These are phyloP conservation scores for Nymphalis io DNA, from an alignment of 1,140 invertebrate genomes.

Conservation along the genomic window DNA sequence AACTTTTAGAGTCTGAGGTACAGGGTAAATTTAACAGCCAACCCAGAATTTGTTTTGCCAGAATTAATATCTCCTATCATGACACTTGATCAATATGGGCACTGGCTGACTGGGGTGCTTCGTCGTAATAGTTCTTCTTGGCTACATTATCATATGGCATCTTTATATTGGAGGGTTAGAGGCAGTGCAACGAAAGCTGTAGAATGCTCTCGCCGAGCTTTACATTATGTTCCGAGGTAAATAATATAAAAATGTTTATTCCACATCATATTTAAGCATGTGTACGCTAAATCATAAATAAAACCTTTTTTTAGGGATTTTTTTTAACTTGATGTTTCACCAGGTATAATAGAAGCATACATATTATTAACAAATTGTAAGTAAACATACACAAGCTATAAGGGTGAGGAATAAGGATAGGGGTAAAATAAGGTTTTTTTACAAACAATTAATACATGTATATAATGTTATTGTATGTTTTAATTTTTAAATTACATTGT, in stretches of 20 bases:
- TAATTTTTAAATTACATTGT: no score
- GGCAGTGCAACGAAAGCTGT: conserved; percentile 90
- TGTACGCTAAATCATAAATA: not conserved
- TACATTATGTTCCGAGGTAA: conserved; percentile 90
- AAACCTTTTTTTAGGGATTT: not conserved
- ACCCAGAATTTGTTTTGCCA: conserved; percentile 84
- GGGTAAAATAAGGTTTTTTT: no score
- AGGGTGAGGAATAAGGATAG: no score
- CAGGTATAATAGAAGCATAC: no score
- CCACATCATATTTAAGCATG: no score
- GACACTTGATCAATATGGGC: conserved; percentile 85
- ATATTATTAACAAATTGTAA: no score
- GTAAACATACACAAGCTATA: no score
- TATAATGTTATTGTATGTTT: no score
- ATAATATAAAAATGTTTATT: conserved; percentile 9
- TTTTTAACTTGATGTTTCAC: no score
- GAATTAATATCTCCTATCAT: conserved; percentile 83
- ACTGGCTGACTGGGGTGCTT: conserved; percentile 84
- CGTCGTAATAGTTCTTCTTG: conserved; percentile 88
- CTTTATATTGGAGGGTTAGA: conserved; percentile 91
- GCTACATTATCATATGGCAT: conserved; percentile 91
- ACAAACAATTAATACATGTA: no score
- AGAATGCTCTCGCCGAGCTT: conserved; percentile 89
- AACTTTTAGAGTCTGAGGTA: conserved; percentile 82
- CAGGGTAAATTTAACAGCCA: conserved; percentile 83